A percentile compares a stretch with the other conserved stretches of the same genome.
These are phyloP conservation scores for Streblospio benedicti DNA, from an alignment of 1,140 invertebrate genomes.

Conservation along the genomic window DNA sequence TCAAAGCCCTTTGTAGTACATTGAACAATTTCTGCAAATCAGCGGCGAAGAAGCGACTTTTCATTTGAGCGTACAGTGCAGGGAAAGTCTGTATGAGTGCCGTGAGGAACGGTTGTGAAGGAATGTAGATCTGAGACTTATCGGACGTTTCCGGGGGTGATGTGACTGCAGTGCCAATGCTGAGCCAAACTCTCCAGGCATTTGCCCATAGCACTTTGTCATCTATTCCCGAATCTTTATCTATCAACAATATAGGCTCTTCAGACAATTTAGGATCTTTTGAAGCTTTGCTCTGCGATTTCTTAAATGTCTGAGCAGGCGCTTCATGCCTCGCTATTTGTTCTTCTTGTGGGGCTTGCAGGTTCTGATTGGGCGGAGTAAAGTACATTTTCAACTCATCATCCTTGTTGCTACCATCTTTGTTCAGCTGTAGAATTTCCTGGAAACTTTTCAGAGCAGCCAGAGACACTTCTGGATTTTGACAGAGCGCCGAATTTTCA, in stretches of 20 bases:
- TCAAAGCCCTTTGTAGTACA: slow-evolving; percentile 67
- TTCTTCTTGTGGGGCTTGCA: neutral
- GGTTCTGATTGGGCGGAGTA: slow-evolving; percentile 12
- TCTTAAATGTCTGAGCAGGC: neutral
- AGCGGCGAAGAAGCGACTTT: slow-evolving; percentile 60
- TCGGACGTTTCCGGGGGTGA: slow-evolving; percentile 48
- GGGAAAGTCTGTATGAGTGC: slow-evolving; percentile 90
- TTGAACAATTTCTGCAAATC: slow-evolving; percentile 72
- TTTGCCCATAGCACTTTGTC: slow-evolving; percentile 59
- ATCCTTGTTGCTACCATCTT: slow-evolving; percentile 5
- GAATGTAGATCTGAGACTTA: slow-evolving; percentile 63
- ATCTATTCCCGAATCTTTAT: slow-evolving; percentile 24
- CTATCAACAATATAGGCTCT: neutral
- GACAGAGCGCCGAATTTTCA: slow-evolving; percentile 78
- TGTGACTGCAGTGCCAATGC: slow-evolving; percentile 70
- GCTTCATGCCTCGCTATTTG: neutral
- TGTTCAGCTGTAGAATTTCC: slow-evolving; percentile 61
- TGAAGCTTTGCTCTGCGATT: neutral
- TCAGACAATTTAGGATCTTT: no score
- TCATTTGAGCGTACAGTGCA: slow-evolving; percentile 80
- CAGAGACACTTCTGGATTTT: slow-evolving; percentile 89
- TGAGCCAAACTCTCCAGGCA: slow-evolving; percentile 77
- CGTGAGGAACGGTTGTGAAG: slow-evolving; percentile 83
- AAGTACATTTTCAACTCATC: neutral
- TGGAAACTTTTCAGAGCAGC: slow-evolving; percentile 91